phyloP scores from a whole-genome alignment of 2,113 vertebrate species.

The Oplegnathus fasciatus region DNA sequence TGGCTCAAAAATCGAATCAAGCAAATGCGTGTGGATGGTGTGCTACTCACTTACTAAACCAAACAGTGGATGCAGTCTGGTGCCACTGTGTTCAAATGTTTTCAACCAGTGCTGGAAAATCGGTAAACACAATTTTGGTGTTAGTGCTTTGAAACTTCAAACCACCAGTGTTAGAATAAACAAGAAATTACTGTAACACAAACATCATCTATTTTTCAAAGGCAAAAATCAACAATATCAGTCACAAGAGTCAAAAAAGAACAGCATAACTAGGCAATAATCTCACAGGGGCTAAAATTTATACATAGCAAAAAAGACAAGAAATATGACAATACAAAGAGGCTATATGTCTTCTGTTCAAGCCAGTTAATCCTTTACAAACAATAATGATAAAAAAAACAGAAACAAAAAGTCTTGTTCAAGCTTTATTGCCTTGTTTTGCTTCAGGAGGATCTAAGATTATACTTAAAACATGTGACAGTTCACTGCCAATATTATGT shows the following conservation, averaged over 20 bases:
- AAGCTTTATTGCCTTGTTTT: slow-evolving; percentile 49
- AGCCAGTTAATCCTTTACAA: slow-evolving; percentile 11
- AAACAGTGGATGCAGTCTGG: slow-evolving; percentile 32
- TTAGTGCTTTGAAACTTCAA: slow-evolving; percentile 20
- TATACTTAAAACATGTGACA: slow-evolving; percentile 54
- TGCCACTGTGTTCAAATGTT: slow-evolving; percentile 33
- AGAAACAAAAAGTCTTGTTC: slow-evolving; percentile 25
- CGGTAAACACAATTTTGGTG: slow-evolving; percentile 26
- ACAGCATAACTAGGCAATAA: not conserved
- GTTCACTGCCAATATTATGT: slow-evolving; percentile 51
- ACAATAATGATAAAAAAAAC: slow-evolving; percentile 3
- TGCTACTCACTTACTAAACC: slow-evolving; percentile 33
- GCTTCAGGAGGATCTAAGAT: slow-evolving; percentile 26
- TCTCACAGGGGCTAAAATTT: not conserved
- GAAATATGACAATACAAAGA: not conserved
- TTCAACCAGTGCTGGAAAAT: slow-evolving; percentile 25
- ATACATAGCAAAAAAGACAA: not conserved
- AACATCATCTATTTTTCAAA: slow-evolving; percentile 2
- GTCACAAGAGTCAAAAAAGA: not conserved
- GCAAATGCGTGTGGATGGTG: slow-evolving; percentile 48
- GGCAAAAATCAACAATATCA: not conserved
- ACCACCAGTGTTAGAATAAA: slow-evolving; percentile 1
- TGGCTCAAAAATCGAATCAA: slow-evolving; percentile 34
- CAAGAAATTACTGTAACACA: not conserved
- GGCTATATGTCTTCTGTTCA: not conserved